phyloP scores from a whole-genome alignment of 2,113 vertebrate genomes.

The Sprattus sprattus region DNA sequence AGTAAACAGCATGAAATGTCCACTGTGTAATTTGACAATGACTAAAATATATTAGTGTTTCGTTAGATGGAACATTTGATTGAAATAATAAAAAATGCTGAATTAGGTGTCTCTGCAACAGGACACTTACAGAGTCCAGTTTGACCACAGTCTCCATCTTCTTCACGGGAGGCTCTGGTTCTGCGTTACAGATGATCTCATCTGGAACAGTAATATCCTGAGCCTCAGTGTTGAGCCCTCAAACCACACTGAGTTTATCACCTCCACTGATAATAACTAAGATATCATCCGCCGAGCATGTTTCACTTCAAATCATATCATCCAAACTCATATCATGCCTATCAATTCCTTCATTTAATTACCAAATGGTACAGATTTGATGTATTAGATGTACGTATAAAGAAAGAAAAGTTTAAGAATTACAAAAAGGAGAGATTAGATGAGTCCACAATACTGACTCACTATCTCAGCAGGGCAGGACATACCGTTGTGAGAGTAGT shows the following conservation, averaged over 20 bases:
- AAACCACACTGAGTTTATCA: neutral
- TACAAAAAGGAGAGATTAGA: no score
- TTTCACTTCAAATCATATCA: neutral
- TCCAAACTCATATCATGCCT: neutral
- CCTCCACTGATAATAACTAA: neutral
- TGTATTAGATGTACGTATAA: no score
- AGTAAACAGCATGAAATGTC: constrained; percentile 22
- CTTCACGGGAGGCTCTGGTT: constrained; percentile 77
- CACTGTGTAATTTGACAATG: neutral
- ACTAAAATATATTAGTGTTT: neutral
- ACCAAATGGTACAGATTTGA: neutral
- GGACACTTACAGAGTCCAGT: constrained; percentile 85
- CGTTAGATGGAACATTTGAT: neutral
- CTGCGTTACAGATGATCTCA: constrained; percentile 86
- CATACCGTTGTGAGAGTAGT: constrained; percentile 82
- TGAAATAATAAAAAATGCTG: no score
- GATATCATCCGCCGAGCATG: no score
- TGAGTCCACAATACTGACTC: neutral
- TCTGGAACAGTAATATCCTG: constrained; percentile 68
- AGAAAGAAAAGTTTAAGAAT: no score
- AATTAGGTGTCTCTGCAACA: no score
- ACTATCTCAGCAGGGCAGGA: neutral
- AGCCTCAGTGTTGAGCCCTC: neutral
- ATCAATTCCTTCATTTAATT: neutral
- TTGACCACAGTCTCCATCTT: constrained; percentile 97